phyloP scores from a whole-genome alignment of 2,888 invertebrate species.

The Caenorhabditis sp. region DNA sequence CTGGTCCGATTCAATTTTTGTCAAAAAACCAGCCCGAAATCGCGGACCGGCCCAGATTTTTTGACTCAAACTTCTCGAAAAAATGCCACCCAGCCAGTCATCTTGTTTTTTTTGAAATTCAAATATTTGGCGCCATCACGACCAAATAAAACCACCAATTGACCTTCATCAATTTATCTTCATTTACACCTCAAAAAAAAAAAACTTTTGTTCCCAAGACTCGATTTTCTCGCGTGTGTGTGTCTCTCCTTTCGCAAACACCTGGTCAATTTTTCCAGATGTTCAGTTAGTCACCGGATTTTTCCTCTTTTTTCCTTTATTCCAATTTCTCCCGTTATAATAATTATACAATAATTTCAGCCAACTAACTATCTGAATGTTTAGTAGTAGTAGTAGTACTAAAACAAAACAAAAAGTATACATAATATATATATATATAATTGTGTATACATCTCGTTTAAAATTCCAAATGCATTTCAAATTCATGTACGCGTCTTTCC shows the following conservation, averaged over 20 bases:
- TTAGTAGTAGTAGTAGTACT: neutral
- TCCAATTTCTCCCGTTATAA: neutral
- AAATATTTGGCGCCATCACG: constrained; percentile 16
- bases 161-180: constrained; percentile 28
- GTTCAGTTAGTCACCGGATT: neutral
- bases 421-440: neutral
- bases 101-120: neutral
- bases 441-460: constrained; percentile 3
- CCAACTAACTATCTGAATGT: neutral
- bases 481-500: neutral
- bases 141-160: constrained; percentile 1
- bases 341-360: neutral
- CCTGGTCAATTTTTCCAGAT: neutral
- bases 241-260: neutral
- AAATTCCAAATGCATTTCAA: constrained; percentile 4
- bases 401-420: neutral
- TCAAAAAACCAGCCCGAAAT: too few relatives aligned
- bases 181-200: constrained; percentile 27
- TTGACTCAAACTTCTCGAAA: too few relatives aligned
- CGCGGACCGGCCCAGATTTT: too few relatives aligned
- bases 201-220: neutral
- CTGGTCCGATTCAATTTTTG: too few relatives aligned
- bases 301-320: neutral
- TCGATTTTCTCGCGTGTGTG: neutral
- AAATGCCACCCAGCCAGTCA: too few relatives aligned